Conservation (phyloP, 2,113 vertebrate genomes). For the Rhinopomastus cyanomelas region DNA sequence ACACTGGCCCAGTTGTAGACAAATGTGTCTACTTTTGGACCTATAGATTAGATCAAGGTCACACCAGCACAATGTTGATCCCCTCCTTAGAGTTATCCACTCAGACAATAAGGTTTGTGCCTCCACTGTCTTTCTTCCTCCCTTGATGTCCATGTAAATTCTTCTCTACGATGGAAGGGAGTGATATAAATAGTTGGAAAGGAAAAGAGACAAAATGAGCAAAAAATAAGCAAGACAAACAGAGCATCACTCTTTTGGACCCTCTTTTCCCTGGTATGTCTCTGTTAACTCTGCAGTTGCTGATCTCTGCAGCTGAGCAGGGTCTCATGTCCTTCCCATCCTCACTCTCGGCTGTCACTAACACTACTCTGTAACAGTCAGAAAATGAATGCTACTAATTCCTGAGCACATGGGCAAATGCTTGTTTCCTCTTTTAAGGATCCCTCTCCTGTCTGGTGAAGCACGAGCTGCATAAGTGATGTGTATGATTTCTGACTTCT, state of each 20-base stretch:
- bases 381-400: neutral
- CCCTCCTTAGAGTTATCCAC: neutral
- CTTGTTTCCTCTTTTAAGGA: neutral
- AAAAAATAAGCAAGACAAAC: neutral
- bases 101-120: neutral
- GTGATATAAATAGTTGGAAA: neutral
- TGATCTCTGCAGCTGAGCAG: neutral
- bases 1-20: neutral
- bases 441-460: neutral
- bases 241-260: neutral
- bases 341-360: neutral
- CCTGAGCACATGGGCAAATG: neutral
- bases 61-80: neutral
- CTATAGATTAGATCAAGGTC: neutral
- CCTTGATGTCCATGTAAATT: neutral
- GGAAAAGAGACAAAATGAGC: neutral
- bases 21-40: neutral
- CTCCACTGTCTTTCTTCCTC: neutral
- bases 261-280: neutral
- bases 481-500: neutral
- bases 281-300: neutral
- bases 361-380: fast-evolving
- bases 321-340: neutral
- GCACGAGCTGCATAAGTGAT: neutral
- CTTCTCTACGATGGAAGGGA: neutral